Percentiles rank a stretch among this genome's conserved stretches.
These are phyloP conservation scores for Lagodon rhomboides DNA, from an alignment of 2,797 vertebrate genomes.

Conservation along the genomic window DNA sequence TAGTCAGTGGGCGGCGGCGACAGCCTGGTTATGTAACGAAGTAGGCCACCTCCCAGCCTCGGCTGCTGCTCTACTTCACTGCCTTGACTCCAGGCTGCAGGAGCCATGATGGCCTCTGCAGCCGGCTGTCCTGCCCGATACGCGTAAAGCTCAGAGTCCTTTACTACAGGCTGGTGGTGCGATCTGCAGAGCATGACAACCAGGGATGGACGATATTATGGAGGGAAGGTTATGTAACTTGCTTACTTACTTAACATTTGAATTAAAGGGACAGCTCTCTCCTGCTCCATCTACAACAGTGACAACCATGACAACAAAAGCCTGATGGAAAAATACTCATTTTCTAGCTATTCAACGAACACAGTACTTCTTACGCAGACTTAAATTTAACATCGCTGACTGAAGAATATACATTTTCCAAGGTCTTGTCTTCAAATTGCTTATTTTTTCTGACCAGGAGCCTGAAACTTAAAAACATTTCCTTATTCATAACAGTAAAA, in stretches of 20 bases:
- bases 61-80: conserved; percentile 69
- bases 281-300: not conserved
- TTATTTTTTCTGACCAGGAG: too few relatives aligned
- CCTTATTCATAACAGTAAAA: too few relatives aligned
- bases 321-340: not conserved
- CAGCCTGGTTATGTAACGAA: conserved; percentile 80
- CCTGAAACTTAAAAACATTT: too few relatives aligned
- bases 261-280: not conserved
- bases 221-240: conserved; percentile 51
- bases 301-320: not conserved
- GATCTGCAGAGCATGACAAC: conserved; percentile 1
- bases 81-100: conserved; percentile 70
- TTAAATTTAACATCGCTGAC: not conserved
- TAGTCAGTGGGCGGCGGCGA: conserved; percentile 35
- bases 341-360: not conserved
- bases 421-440: too few relatives aligned
- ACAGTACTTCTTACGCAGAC: not conserved
- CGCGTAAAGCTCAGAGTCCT: conserved; percentile 42
- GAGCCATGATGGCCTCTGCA: conserved; percentile 36
- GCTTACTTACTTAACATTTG: conserved; percentile 4
- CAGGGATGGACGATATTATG: conserved; percentile 14
- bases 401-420: not conserved
- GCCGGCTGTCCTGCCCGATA: conserved; percentile 44
- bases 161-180: conserved; percentile 29
- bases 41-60: conserved; percentile 76